Evolutionary conservation across 2,113 vertebrate genomes (phyloP).

Genomic region (Charadrius vociferus): DNA sequence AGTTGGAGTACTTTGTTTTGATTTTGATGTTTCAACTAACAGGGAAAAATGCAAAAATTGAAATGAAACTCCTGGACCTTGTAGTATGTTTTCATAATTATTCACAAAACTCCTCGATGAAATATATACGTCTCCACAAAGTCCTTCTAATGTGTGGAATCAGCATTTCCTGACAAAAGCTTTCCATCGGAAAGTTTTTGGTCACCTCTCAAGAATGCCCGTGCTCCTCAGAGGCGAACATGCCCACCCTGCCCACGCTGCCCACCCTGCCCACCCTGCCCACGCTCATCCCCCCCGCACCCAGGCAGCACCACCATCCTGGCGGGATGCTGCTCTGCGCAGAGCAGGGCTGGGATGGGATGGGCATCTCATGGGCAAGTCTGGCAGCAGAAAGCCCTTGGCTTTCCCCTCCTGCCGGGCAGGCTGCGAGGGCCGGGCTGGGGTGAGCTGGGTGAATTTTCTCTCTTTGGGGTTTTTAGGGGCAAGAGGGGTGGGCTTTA

Average conservation of each 20-base stretch:
- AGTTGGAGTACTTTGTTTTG: background rate
- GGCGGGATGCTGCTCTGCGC: background rate
- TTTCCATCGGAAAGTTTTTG: background rate
- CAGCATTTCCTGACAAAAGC: background rate
- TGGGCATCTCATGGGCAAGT: accelerated
- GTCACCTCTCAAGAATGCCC: background rate
- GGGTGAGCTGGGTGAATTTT: background rate
- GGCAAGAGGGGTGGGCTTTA: background rate
- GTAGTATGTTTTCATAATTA: background rate
- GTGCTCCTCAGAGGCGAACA: background rate
- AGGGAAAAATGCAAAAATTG: background rate
- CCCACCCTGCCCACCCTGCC: background rate
- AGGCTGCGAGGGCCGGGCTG: background rate
- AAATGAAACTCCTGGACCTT: background rate
- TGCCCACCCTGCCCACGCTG: background rate
- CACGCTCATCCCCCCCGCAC: background rate
- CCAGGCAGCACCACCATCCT: background rate
- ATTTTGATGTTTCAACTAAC: background rate
- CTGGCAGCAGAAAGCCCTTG: background rate
- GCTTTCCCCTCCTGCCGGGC: background rate
- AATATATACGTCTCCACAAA: background rate
- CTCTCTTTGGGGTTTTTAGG: background rate
- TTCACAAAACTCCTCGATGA: background rate
- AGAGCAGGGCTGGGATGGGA: background rate
- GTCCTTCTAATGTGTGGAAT: background rate